Evolutionary conservation across 2,113 vertebrate species (phyloP).

Genomic region (Fukomys damarensis): DNA sequence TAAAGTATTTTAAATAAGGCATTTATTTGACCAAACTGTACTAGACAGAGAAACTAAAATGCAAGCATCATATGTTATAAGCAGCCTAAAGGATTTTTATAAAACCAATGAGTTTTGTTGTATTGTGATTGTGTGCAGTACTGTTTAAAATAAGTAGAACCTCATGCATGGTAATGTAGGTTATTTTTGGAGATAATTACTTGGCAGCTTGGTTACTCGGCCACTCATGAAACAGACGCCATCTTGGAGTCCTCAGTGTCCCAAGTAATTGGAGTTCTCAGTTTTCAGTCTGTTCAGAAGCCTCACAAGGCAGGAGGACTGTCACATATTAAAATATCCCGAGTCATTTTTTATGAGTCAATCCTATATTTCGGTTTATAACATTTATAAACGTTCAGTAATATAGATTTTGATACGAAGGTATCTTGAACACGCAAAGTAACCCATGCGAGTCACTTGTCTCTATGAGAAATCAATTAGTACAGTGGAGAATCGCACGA

Average conservation of each 20-base stretch:
- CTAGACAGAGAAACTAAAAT: neutral
- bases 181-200: slow-evolving; percentile 31
- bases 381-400: slow-evolving; percentile 29
- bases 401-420: neutral
- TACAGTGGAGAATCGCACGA: neutral
- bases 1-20: neutral
- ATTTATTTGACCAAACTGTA: neutral
- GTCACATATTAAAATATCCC: neutral
- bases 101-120: slow-evolving; percentile 33
- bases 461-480: neutral
- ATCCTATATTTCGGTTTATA: slow-evolving; percentile 10
- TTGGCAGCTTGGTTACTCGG: neutral
- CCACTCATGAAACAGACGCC: fast-evolving
- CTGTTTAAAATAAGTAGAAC: slow-evolving; percentile 42
- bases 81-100: neutral
- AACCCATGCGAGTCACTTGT: neutral
- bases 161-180: slow-evolving; percentile 49
- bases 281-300: slow-evolving; percentile 43
- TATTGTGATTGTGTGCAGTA: neutral
- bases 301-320: neutral
- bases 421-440: neutral
- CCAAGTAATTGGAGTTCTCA: neutral
- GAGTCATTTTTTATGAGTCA: neutral
- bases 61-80: neutral
- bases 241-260: neutral